Conservation (phyloP, 2,113 vertebrate species). For the human region DNA sequence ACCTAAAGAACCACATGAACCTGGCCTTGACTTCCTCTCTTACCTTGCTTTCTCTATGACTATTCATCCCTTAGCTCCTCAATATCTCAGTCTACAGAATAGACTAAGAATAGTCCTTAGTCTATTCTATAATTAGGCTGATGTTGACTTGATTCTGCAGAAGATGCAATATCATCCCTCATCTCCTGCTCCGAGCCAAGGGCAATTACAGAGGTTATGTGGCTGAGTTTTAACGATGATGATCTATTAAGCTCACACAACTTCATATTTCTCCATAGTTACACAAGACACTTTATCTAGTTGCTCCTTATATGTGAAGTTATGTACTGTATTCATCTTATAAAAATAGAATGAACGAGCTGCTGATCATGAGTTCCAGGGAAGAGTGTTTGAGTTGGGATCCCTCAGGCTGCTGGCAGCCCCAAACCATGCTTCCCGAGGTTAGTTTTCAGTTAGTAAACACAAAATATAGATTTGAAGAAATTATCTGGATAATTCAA, state of each 20-base stretch:
- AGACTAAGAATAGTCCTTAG: neutral
- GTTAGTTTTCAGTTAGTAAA: slow-evolving; percentile 5
- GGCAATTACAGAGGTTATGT: neutral
- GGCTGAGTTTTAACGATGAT: neutral
- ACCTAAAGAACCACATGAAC: neutral
- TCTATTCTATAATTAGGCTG: too few relatives aligned
- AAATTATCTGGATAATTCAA: slow-evolving; percentile 19
- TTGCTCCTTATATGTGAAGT: neutral
- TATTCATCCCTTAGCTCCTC: neutral
- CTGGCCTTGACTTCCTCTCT: neutral
- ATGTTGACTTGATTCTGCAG: too few relatives aligned
- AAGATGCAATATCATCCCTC: too few relatives aligned
- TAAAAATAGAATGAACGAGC: neutral
- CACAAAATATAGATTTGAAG: neutral
- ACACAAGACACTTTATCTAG: neutral
- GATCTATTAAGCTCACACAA: neutral
- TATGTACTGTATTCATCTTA: neutral
- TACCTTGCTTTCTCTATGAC: too few relatives aligned
- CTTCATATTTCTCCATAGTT: accelerated
- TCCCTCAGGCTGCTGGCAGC: neutral
- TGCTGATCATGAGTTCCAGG: neutral
- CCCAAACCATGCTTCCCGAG: neutral
- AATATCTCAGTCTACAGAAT: neutral
- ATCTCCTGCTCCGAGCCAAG: neutral
- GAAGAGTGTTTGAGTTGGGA: neutral